Base-by-base conservation (phyloP, 2,797 vertebrate genomes). In the Decapterus maruadsi region DNA sequence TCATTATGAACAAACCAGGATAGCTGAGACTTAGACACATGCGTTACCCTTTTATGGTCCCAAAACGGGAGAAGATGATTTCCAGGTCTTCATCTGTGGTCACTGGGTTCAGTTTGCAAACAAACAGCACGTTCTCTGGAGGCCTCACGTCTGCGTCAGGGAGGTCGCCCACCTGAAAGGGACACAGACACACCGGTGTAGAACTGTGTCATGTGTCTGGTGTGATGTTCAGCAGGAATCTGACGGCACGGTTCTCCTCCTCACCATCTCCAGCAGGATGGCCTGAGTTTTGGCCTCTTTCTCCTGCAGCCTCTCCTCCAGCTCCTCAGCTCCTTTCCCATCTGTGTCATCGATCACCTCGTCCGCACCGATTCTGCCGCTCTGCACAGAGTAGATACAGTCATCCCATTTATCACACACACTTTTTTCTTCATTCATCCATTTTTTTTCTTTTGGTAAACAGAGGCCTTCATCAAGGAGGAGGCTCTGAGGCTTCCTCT, bases 91-190 rank as follows among this genome's bases (percentile, higher is more conserved):
- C 97, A 70, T 98, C 98, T 20, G 97, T 98, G 83, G 98, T 99
- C 69, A 99, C 97, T 1, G 98, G 98, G 93, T 99, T 99, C 69
- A 99, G 93, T 85, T 99, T 99, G 90, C 98, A 98, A n/a, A 99
- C 97, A 94, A 98, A 99, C 5, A 99, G 90, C 13, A 99, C 97
- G 2, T 99, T 97, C 92, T 99, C 98, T 50, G 97, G 97, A 77
- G 97, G 97, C 78, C 92, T 98, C 54, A 99, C 78, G 0, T 99
- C 96, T 84, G 97, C 97, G 78, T 99, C 97, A 9, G 98, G 98
- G 64, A 99, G 94, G 78, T 99, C 97, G 13, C 98, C 98, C 71
- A 99, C 97, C 98, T 99, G 64, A 3, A 3, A 68, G 20, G 63
- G 58, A 53, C 1, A 40, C 74, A 36, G 58, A 80, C 26, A 92